These are phyloP conservation scores for Drosophila nigrodunni DNA, from an alignment of 1,140 invertebrate species.

Conservation along the genomic window DNA sequence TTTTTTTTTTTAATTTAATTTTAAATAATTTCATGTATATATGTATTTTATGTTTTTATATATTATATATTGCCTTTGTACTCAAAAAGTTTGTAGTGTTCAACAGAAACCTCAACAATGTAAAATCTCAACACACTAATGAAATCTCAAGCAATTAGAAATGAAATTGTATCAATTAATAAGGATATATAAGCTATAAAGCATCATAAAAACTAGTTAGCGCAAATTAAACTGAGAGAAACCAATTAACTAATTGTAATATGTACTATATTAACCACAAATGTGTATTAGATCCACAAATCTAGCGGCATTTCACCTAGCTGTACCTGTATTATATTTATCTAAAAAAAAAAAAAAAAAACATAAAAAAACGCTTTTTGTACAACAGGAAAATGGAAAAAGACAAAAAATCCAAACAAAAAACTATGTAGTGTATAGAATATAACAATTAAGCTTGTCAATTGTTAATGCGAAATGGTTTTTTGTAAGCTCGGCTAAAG, in stretches of 20 bases:
- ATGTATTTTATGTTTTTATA: slow-evolving; percentile 17
- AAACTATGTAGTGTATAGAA: slow-evolving; percentile 6
- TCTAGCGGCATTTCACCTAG: slow-evolving; percentile 42
- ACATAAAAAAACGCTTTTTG: slow-evolving; percentile 25
- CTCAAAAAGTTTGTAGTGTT: not conserved
- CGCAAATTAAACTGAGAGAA: slow-evolving; percentile 55
- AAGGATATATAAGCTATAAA: slow-evolving; percentile 36
- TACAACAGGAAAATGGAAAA: slow-evolving; percentile 18
- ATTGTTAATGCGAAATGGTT: slow-evolving; percentile 65
- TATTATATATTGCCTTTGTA: not conserved
- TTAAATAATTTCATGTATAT: slow-evolving; percentile 23
- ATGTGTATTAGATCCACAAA: slow-evolving; percentile 26
- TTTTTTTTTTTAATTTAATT: not conserved
- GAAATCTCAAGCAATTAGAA: slow-evolving; percentile 69
- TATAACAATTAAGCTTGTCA: slow-evolving; percentile 56
- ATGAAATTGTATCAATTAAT: slow-evolving; percentile 71
- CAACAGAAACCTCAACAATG: slow-evolving; percentile 14
- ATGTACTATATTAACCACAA: slow-evolving; percentile 30
- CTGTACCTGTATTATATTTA: slow-evolving; percentile 65
- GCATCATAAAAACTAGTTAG: slow-evolving; percentile 57
- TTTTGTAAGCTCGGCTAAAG: slow-evolving; percentile 48
- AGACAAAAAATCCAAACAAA: not conserved
- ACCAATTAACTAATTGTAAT: slow-evolving; percentile 39
- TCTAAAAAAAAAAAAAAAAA: not conserved
- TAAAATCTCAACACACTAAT: slow-evolving; percentile 57